Base-by-base conservation (phyloP, 2,797 vertebrate species). In the Heterohyrax brucei region DNA sequence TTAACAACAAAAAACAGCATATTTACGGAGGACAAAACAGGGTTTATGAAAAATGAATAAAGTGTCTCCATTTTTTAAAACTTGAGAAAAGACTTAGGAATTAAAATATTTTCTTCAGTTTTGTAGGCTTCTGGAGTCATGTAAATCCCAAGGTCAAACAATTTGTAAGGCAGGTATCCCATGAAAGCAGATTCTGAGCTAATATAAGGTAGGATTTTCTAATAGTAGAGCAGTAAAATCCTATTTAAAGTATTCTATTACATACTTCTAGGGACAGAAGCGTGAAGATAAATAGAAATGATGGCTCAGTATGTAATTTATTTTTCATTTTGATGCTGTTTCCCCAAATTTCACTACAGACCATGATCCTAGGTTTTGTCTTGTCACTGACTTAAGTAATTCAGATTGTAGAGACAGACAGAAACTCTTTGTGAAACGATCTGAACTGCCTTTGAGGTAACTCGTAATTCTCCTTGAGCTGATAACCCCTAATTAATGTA, bases 391-490 rank as follows among this genome's bases (percentile, higher is more conserved):
- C 75, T 70, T 70, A 30, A 79, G 46, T 28, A 46, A 87, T 72
- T 93, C 50, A 79, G 59, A 89, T 21, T 10, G 24, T 28, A 68
- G 16, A 82, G 46, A 21, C 22, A 50, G 21, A 59, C 3, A 81
- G 3, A 59, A 2, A 0, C 62, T 78, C 89, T 92, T 93, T 28
- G 80, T 30, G 64, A 5, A 92, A 76, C 19, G n/a, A 12, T 53
- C 78, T 77, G 26, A 1, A 93, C 78, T 91, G 12, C 73, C 64
- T 91, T 96, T 89, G 72, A 88, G 59, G 7, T 91, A 87, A 93
- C 64, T 56, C 44, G 7, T 90, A 84, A 90, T 66, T 95, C 82
- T 94, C 72, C 56, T 39, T 96, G 80, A 91, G 64, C 87, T 73
- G 1, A 90, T 94, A 80, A 93, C 56, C 50, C 28, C 33, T 78